Evolutionary conservation across 2,888 invertebrate genomes (phyloP).

Genomic region (Bunonema sp.): DNA sequence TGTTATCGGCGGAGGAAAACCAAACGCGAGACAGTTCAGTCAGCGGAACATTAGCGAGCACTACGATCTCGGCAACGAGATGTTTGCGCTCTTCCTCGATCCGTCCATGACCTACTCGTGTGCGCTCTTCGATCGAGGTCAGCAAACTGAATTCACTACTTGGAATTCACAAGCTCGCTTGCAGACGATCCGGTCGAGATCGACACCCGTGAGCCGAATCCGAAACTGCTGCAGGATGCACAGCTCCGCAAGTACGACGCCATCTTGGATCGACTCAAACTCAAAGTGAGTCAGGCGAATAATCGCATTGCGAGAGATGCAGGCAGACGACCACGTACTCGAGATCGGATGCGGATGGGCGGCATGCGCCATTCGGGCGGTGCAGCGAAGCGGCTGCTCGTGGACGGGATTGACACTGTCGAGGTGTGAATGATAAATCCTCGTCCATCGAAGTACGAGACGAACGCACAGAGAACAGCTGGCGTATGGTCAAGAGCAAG

Average conservation of each 20-base stretch:
- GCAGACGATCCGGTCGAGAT: not conserved
- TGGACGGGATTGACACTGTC: slow-evolving; percentile 37
- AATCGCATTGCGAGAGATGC: slow-evolving; percentile 16
- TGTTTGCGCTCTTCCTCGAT: slow-evolving; percentile 32
- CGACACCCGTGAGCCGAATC: not conserved
- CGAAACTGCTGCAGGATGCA: slow-evolving; percentile 11
- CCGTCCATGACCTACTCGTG: slow-evolving; percentile 32
- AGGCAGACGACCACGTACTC: slow-evolving; percentile 20
- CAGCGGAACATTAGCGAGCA: slow-evolving; percentile 15
- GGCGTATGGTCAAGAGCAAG: slow-evolving; percentile 16
- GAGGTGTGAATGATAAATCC: too few relatives aligned
- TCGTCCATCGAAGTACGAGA: too few relatives aligned
- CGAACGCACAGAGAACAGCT: slow-evolving; percentile 31
- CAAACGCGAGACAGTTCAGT: too few relatives aligned
- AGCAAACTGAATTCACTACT: too few relatives aligned
- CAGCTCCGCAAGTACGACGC: slow-evolving; percentile 17
- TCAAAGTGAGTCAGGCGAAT: too few relatives aligned
- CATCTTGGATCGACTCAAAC: slow-evolving; percentile 13
- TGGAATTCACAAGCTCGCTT: too few relatives aligned
- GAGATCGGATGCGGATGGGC: slow-evolving; percentile 40
- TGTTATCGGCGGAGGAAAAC: too few relatives aligned
- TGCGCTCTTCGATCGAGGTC: slow-evolving; percentile 22
- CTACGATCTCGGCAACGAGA: slow-evolving; percentile 35
- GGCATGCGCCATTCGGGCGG: slow-evolving; percentile 23
- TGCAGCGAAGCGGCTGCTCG: slow-evolving; percentile 18